A percentile compares a stretch with the other conserved stretches of the same genome.
Conservation (phyloP, 1,140 invertebrate genomes). For the Drosophila prosaltans region DNA sequence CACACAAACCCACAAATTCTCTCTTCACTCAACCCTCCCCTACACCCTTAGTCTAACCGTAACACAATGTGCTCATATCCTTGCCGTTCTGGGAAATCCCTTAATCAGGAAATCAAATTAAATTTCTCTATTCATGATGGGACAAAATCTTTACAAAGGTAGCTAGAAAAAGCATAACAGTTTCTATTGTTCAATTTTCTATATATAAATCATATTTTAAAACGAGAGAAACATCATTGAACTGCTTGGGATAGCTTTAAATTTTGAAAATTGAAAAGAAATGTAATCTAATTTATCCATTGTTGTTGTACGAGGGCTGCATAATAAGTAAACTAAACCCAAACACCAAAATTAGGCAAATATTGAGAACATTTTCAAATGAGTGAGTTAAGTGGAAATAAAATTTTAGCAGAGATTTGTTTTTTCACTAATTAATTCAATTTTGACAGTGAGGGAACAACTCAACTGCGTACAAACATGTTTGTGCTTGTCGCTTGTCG, state of each 20-base stretch:
- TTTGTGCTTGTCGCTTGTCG: too few relatives aligned
- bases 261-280: not conserved
- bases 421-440: too few relatives aligned
- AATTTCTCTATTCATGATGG: slow-evolving; percentile 35
- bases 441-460: too few relatives aligned
- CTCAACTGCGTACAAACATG: too few relatives aligned
- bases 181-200: not conserved
- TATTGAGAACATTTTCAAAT: too few relatives aligned
- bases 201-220: slow-evolving; percentile 5
- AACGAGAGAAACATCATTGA: not conserved
- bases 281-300: not conserved
- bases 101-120: slow-evolving; percentile 71
- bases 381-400: too few relatives aligned
- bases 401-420: too few relatives aligned
- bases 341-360: too few relatives aligned
- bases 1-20: slow-evolving; percentile 27
- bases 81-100: slow-evolving; percentile 29
- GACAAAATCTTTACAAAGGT: slow-evolving; percentile 22
- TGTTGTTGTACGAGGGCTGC: not conserved
- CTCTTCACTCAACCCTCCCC: not conserved
- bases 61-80: not conserved
- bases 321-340: not conserved
- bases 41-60: not conserved
- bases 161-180: not conserved
- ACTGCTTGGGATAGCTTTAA: not conserved